A percentile compares a stretch with the other conserved stretches of the same genome.
phyloP scores from a whole-genome alignment of 2,888 invertebrate species.

The Drosophila robusta region DNA sequence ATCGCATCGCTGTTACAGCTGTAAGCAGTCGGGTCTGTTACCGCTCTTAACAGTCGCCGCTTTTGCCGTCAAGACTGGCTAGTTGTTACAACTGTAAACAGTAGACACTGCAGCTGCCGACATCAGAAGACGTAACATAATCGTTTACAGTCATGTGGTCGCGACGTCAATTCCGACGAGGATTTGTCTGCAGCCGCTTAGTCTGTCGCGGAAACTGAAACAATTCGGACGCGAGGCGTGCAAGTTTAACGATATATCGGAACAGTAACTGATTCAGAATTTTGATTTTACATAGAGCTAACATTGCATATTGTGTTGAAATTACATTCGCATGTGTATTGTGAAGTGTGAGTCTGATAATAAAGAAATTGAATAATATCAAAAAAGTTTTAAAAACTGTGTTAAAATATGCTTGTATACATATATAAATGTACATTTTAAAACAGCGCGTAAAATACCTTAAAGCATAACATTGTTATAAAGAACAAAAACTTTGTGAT shows the following conservation, averaged over 20 bases:
- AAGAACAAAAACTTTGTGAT: background rate
- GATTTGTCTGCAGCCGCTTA: conserved; percentile 34
- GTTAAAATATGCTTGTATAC: background rate
- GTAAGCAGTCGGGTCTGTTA: background rate
- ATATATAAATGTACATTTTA: background rate
- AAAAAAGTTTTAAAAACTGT: background rate
- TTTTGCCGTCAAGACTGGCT: background rate
- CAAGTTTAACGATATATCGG: background rate
- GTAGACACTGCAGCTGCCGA: too few relatives aligned
- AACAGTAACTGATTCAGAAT: conserved; percentile 14
- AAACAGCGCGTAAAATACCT: background rate
- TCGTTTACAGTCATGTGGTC: conserved; percentile 33
- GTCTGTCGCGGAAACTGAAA: conserved; percentile 68
- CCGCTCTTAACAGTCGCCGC: background rate
- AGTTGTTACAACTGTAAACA: background rate
- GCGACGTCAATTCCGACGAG: conserved; percentile 24
- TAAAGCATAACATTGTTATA: background rate
- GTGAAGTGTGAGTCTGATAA: background rate
- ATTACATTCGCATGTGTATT: background rate
- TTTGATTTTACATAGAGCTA: conserved; percentile 16
- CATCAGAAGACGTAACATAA: background rate
- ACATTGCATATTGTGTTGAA: conserved; percentile 2
- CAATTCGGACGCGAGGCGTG: conserved; percentile 50
- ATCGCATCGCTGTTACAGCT: background rate
- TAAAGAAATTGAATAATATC: background rate